Percentiles rank a stretch among this genome's conserved stretches.
These are phyloP conservation scores for Agriopis aurantiaria DNA, from an alignment of 2,888 invertebrate genomes.

Conservation along the genomic window DNA sequence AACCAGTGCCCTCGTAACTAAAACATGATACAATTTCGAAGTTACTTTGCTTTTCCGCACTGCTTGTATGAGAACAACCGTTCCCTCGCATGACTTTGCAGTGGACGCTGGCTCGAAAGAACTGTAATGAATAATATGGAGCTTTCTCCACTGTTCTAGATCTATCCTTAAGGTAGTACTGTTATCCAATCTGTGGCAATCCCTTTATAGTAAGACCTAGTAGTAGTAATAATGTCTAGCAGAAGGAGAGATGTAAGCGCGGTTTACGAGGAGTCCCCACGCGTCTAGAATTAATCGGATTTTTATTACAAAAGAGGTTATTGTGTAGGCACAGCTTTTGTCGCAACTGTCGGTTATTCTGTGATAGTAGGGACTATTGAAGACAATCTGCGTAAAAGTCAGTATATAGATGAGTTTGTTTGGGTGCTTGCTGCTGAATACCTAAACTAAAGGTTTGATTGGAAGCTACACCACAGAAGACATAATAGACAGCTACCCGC, in stretches of 20 bases:
- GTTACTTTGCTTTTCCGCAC: no score
- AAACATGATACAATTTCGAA: no score
- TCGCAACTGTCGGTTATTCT: background rate
- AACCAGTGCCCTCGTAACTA: no score
- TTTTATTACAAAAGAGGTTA: conserved; percentile 7
- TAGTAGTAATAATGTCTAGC: background rate
- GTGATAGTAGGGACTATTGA: background rate
- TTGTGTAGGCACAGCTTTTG: background rate
- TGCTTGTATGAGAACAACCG: no score
- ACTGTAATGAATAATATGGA: background rate
- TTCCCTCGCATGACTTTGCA: no score
- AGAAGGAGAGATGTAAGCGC: background rate
- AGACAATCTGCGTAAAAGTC: background rate
- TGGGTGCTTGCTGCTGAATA: no score
- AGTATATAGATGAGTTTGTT: no score
- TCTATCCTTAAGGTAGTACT: background rate
- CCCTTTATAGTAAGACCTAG: conserved; percentile 1
- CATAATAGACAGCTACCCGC: no score
- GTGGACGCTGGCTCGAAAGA: background rate
- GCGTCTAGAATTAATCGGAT: conserved; percentile 14
- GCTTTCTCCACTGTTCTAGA: background rate
- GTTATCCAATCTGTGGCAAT: background rate
- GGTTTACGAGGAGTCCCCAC: conserved; percentile 7
- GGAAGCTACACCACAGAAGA: no score
- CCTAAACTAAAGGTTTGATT: no score